Conservation (phyloP, 2,113 vertebrate genomes). For the Gallinago jamesoni region DNA sequence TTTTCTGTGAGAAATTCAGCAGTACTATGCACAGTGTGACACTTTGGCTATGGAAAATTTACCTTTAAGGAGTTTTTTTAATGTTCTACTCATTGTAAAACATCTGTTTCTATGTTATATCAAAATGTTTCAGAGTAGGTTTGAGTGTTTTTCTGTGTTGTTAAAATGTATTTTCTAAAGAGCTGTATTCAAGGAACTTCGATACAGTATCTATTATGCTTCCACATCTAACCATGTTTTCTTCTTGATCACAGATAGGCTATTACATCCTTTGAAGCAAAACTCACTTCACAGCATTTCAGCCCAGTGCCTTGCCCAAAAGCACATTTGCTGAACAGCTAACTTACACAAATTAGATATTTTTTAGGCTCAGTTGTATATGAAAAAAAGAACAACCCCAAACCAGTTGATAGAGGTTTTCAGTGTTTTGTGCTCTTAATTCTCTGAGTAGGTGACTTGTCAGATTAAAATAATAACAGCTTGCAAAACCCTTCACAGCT, state of each 20-base stretch:
- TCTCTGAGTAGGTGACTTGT: not conserved
- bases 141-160: not conserved
- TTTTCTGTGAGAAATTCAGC: not conserved
- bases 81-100: not conserved
- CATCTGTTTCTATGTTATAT: not conserved
- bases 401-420: not conserved
- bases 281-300: slow-evolving; percentile 9
- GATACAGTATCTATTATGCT: not conserved
- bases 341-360: not conserved
- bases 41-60: not conserved
- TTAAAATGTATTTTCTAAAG: not conserved
- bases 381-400: not conserved
- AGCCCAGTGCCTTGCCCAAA: not conserved
- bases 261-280: slow-evolving; percentile 26
- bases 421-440: not conserved
- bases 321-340: not conserved
- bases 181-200: not conserved
- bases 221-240: not conserved
- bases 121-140: not conserved
- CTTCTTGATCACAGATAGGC: slow-evolving; percentile 26
- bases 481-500: not conserved
- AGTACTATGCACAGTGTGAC: not conserved
- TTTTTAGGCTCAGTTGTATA: not conserved
- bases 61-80: not conserved
- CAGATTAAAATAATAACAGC: not conserved